Evolutionary conservation across 1,140 invertebrate genomes (phyloP), one percentile per base, ranked within the genome.

Genomic region (Pseudomyrmex flavicornis): DNA sequence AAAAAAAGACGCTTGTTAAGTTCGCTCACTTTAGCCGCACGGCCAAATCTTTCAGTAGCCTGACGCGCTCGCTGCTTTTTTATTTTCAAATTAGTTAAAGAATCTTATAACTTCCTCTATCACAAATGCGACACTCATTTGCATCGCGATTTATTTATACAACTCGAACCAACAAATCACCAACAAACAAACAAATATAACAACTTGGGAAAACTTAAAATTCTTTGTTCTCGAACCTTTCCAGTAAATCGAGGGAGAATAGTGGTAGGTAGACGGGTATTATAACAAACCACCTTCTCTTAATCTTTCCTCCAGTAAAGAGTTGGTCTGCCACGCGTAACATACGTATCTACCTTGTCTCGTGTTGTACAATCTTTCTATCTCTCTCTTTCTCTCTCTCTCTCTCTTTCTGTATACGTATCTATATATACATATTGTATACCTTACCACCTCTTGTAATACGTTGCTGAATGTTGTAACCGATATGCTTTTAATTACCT

Each of bases 171-270:
- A 73, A 89, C 85, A 82, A 54, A 85, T 70, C 13, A 52, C 9
- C 9, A 52, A 52, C 9, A 52, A 52, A 52, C 50, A 52, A 58
- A 74, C 54, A 52, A 82, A 44, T 35, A 7, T 88, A 54, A 88
- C 87, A 59, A 72, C 82, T 88, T 93, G 86, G 89, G 84, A 84
- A 93, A 92, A 93, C 54, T 92, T 91, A 91, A 93, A 91, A 90
- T 91, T 93, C 85, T 93, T 91, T 93, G 89, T 93, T 93, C 87
- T 88, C 93, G 92, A 93, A 93, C 91, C 90, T 94, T 94, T 94
- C 93, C 92, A 94, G 93, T 94, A 94, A 94, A 94, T 94, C 93
- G 92, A 94, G 92, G 93, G 93, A 94, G 88, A 93, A 91, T 93
- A 94, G 93, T 94, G 93, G 93, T 94, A 94, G 93, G 93, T 94